phyloP scores from a whole-genome alignment of 2,888 invertebrate genomes.

The Erebia ligea region DNA sequence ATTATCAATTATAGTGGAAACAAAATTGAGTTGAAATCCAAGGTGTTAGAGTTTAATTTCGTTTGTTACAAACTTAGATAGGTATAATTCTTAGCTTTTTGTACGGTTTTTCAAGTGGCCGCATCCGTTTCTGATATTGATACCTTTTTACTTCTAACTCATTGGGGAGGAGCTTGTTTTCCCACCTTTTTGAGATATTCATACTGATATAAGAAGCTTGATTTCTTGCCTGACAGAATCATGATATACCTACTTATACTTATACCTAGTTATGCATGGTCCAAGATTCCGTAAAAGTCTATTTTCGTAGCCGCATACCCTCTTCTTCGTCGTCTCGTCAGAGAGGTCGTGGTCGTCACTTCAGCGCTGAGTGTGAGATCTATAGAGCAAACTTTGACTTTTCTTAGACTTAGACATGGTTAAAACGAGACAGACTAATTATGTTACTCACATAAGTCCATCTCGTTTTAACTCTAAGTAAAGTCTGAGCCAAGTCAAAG shows the following conservation, averaged over 20 bases:
- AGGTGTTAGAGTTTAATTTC: slow-evolving; percentile 32
- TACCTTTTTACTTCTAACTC: slow-evolving; percentile 39
- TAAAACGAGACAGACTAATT: too few relatives aligned
- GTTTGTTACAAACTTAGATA: slow-evolving; percentile 8
- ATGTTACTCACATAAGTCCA: too few relatives aligned
- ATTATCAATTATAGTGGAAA: slow-evolving; percentile 31
- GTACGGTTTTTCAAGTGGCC: slow-evolving; percentile 53
- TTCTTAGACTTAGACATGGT: too few relatives aligned
- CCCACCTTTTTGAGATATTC: not conserved
- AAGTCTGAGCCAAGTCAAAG: too few relatives aligned
- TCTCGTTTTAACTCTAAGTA: too few relatives aligned
- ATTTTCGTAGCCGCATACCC: too few relatives aligned
- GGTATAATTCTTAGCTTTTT: slow-evolving; percentile 42
- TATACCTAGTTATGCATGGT: too few relatives aligned
- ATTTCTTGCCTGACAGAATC: not conserved
- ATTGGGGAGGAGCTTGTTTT: slow-evolving; percentile 6
- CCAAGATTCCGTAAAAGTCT: too few relatives aligned
- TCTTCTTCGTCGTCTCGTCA: too few relatives aligned
- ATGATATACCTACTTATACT: not conserved
- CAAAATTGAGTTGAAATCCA: slow-evolving; percentile 14
- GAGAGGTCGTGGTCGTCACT: too few relatives aligned
- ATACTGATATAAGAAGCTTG: not conserved
- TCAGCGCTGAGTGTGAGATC: too few relatives aligned
- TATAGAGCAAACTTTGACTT: too few relatives aligned
- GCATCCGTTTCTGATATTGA: slow-evolving; percentile 58